A percentile compares a stretch with the other conserved stretches of the same genome.
These are phyloP conservation scores for Lepidochitona cinerea DNA, from an alignment of 2,888 invertebrate genomes.

Conservation along the genomic window DNA sequence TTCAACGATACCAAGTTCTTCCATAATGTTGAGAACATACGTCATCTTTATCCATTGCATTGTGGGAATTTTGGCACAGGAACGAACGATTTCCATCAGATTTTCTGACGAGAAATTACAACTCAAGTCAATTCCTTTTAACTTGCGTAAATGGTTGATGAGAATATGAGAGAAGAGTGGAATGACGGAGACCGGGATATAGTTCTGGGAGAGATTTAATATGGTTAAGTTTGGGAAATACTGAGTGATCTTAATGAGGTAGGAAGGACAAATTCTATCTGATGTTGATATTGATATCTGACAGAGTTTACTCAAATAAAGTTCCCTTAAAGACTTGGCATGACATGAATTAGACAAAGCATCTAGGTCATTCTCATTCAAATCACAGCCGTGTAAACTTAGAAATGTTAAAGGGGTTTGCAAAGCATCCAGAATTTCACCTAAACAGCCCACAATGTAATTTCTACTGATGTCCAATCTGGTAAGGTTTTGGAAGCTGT, in stretches of 20 bases:
- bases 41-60: constrained; percentile 47
- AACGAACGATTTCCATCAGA: constrained; percentile 38
- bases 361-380: constrained; percentile 47
- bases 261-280: constrained; percentile 44
- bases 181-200: constrained; percentile 41
- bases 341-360: constrained; percentile 46
- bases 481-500: constrained; percentile 32
- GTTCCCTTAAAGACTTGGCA: constrained; percentile 41
- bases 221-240: constrained; percentile 44
- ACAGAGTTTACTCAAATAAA: constrained; percentile 55
- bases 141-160: constrained; percentile 21
- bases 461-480: constrained; percentile 55
- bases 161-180: constrained; percentile 43
- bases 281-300: constrained; percentile 51
- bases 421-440: constrained; percentile 47
- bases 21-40: constrained; percentile 33
- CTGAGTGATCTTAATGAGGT: constrained; percentile 41
- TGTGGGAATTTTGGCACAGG: constrained; percentile 37
- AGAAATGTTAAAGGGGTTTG: constrained; percentile 47
- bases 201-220: constrained; percentile 54
- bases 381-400: constrained; percentile 52
- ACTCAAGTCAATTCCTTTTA: constrained; percentile 48
- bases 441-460: constrained; percentile 54
- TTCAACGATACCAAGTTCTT: constrained; percentile 30
- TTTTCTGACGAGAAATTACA: constrained; percentile 48